Evolutionary conservation across 2,113 vertebrate species (phyloP).

Genomic region (Atractosteus spatula): DNA sequence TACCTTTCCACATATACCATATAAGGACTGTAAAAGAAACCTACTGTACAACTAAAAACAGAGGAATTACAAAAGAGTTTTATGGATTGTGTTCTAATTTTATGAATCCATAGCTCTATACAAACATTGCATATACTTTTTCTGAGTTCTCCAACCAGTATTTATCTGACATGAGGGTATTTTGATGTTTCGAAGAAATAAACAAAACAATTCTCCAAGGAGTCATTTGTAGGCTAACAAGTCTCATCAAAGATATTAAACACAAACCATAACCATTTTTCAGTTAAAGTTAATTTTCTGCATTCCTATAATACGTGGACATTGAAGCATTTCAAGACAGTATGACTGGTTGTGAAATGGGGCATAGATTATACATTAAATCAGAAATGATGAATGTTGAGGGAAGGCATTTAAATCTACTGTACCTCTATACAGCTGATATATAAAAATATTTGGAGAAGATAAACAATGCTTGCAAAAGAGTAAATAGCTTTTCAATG

Average conservation of each 20-base stretch:
- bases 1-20: no score
- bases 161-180: conserved; percentile 33
- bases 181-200: conserved; percentile 40
- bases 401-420: conserved; percentile 33
- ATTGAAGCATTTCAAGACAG: conserved; percentile 23
- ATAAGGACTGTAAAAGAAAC: no score
- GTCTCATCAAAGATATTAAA: conserved; percentile 30
- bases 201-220: conserved; percentile 34
- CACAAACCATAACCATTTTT: conserved; percentile 12
- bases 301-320: conserved; percentile 14
- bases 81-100: conserved; percentile 22
- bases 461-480: conserved; percentile 38
- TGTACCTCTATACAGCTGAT: conserved; percentile 25
- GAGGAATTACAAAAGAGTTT: no score
- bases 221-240: conserved; percentile 23
- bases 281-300: conserved; percentile 18
- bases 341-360: conserved; percentile 29
- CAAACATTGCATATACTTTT: conserved; percentile 3
- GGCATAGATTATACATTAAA: conserved; percentile 38
- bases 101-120: conserved; percentile 38
- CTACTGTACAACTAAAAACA: no score
- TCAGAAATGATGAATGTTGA: conserved; percentile 32
- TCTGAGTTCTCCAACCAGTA: conserved; percentile 36
- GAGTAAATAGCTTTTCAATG: conserved; percentile 37
- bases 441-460: conserved; percentile 23